Base-by-base conservation (phyloP, 2,113 vertebrate species). In the Eonycteris spelaea region DNA sequence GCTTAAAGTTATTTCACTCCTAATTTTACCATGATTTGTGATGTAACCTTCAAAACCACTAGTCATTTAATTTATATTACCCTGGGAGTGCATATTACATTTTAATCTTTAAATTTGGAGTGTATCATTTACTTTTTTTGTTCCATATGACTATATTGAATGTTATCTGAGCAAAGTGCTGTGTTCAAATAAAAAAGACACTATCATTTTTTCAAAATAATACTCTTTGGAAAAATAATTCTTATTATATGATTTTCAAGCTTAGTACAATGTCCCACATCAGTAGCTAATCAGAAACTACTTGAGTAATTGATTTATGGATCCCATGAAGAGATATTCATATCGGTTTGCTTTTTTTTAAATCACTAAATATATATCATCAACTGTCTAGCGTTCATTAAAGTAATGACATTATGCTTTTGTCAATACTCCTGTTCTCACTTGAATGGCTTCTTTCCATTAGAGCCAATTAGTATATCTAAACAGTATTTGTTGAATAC, bases 361-460 rank as follows among this genome's bases (percentile, higher is more conserved):
- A 94, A 94, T 88, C 22, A 77, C 59, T 95, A 90, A 95, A 45
- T 86, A 80, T 95, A 19, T 86, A 57, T 89, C 10, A 78, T 91
- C 40, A 43, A 74, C 24, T 92, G 26, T 86, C 35, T 83, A 59
- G 38, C 6, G 0, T 82, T 96, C 85, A 88, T 86, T 94, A 78
- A 90, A 92, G 26, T 91, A 90, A 85, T 77, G 26, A 86, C 40
- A 67, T 84, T 80, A 92, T 96, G 48, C 40, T 68, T 97, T 96
- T 96, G 53, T 91, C 92, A 95, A 9, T 96, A 88, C 6, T 13
- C 90, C 19, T 91, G 3, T 96, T 91, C 40, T 97, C 59, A 80
- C 77, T 95, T 87, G 53, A 97, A 93, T 94, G 43, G 16, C 92
- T 96, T 94, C 68, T 84, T 95, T 90, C 67, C 86, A 26, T 40